Evolutionary conservation across 2,888 invertebrate genomes (phyloP).

Genomic region (Chorisops tibialis): DNA sequence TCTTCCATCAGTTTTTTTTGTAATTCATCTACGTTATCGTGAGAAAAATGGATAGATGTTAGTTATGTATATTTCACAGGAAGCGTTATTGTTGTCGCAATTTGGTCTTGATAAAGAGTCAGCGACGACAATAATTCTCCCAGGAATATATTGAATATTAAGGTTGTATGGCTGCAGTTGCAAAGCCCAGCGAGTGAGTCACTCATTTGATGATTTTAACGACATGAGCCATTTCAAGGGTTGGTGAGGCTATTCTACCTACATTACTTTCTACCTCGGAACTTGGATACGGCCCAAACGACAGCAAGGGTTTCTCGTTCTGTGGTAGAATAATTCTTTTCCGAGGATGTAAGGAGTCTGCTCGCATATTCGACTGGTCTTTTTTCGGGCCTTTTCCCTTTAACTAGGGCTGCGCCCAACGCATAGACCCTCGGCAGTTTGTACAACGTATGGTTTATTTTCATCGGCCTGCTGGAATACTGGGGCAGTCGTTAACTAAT

Average conservation of each 20-base stretch:
- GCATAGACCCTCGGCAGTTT: constrained; percentile 33
- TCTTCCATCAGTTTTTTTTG: constrained; percentile 34
- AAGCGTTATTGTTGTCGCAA: rapidly evolving
- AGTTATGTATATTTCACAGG: neutral
- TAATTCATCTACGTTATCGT: neutral
- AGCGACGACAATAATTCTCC: constrained; percentile 45
- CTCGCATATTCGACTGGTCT: constrained; percentile 39
- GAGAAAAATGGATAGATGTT: neutral
- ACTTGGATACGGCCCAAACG: constrained; percentile 44
- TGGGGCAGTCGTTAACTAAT: constrained; percentile 34
- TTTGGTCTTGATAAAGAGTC: constrained; percentile 44
- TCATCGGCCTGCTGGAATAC: no score
- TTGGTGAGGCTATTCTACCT: constrained; percentile 45
- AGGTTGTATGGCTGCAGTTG: constrained; percentile 45
- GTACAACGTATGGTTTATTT: no score
- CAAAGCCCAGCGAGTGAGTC: constrained; percentile 51
- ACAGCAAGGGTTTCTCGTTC: no score
- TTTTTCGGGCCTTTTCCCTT: constrained; percentile 36
- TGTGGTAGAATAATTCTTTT: no score
- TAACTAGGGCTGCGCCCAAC: constrained; percentile 33
- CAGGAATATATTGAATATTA: constrained; percentile 44
- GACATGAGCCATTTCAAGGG: constrained; percentile 47
- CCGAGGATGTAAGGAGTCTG: constrained; percentile 37
- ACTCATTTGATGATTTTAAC: constrained; percentile 43
- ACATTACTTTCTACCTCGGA: constrained; percentile 45